These are phyloP conservation scores for Phenganax subtilis DNA, from an alignment of 92 coral and sea anemone species.

Conservation along the genomic window DNA sequence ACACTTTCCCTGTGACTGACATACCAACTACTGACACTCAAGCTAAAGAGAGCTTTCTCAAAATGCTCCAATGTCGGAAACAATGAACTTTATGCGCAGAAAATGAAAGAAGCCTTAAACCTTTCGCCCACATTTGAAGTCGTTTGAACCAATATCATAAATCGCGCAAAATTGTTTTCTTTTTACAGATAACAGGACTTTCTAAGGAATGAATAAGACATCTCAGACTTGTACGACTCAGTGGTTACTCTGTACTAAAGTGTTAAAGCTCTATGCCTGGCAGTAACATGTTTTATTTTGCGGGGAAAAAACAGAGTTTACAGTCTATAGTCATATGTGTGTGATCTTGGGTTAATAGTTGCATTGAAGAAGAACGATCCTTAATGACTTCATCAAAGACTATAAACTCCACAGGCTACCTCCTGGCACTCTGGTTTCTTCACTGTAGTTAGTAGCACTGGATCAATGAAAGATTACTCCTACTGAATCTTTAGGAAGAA, in stretches of 20 bases:
- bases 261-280: not conserved
- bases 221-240: no score
- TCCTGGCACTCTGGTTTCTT: no score
- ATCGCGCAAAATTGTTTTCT: conserved; percentile 3
- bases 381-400: not conserved
- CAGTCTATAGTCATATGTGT: not conserved
- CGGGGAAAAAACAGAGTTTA: conserved; percentile 1
- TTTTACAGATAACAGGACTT: not conserved
- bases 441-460: no score
- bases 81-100: not conserved
- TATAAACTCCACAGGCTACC: not conserved
- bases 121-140: not conserved
- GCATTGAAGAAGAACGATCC: not conserved
- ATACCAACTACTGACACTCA: not conserved
- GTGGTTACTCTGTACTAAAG: not conserved
- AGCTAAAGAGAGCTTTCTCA: not conserved
- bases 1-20: not conserved
- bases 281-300: not conserved
- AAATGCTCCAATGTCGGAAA: not conserved
- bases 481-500: no score
- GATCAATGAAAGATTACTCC: no score
- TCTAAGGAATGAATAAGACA: not conserved
- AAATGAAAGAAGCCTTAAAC: not conserved
- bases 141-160: not conserved
- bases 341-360: not conserved